phyloP scores from a whole-genome alignment of 2,113 vertebrate genomes.

The Platycercus adscitus region DNA sequence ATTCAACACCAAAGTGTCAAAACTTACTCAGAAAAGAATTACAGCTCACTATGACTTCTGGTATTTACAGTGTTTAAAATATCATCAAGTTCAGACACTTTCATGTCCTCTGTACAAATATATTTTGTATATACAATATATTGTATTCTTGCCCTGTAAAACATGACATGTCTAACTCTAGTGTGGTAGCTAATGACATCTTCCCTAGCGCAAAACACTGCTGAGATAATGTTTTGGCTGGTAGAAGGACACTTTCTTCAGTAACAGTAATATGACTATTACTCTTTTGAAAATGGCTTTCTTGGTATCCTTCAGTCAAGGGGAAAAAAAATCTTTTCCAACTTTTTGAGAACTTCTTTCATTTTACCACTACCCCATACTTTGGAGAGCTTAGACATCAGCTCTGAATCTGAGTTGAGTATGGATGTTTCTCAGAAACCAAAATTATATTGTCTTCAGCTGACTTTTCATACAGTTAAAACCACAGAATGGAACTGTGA shows the following conservation, averaged over 20 bases:
- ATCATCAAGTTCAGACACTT: neutral
- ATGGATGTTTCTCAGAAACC: neutral
- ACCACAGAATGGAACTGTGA: neutral
- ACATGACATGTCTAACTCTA: neutral
- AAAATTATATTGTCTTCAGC: neutral
- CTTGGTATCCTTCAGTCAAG: neutral
- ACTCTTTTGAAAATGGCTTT: neutral
- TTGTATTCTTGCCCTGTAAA: neutral
- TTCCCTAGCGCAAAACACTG: neutral
- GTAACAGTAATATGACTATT: neutral
- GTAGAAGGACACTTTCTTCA: neutral
- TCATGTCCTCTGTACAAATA: neutral
- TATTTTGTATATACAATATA: too few relatives aligned
- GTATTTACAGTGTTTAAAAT: neutral
- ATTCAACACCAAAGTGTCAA: neutral
- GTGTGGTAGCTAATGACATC: neutral
- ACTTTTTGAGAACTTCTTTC: neutral
- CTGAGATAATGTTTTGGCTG: conserved; percentile 18
- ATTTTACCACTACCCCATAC: neutral
- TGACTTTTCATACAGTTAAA: neutral
- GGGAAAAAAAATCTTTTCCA: neutral
- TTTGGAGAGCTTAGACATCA: neutral
- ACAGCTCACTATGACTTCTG: neutral
- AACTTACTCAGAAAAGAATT: neutral
- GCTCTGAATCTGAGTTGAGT: neutral